A percentile compares a stretch with the other conserved stretches of the same genome.
phyloP scores from a whole-genome alignment of 2,113 vertebrate genomes.

The Rhodinocichla rosea region DNA sequence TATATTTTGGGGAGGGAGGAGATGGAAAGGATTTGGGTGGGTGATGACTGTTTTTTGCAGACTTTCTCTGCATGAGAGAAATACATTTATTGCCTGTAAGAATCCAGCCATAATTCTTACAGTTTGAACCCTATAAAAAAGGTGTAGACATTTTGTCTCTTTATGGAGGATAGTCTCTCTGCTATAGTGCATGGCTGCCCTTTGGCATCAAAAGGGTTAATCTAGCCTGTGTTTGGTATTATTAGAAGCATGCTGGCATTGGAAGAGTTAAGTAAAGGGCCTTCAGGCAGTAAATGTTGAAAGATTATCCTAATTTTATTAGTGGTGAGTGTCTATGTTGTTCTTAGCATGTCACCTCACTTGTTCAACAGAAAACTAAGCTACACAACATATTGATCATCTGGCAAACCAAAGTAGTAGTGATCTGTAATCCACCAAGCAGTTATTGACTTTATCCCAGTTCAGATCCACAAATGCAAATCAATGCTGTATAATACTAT shows the following conservation, averaged over 20 bases:
- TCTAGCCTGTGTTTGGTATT: neutral
- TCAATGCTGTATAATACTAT: conserved; percentile 69
- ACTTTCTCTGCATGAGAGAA: neutral
- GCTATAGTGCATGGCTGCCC: neutral
- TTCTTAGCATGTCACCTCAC: conserved; percentile 61
- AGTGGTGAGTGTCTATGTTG: conserved; percentile 51
- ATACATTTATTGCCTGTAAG: neutral
- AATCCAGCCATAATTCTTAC: neutral
- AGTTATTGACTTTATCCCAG: conserved; percentile 79
- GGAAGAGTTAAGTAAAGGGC: conserved; percentile 50
- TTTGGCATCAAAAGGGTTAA: conserved; percentile 20
- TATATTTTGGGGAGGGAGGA: neutral
- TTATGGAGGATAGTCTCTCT: neutral
- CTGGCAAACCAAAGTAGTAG: conserved; percentile 81
- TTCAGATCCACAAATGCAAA: conserved; percentile 77
- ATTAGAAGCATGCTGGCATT: conserved; percentile 12
- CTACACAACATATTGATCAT: conserved; percentile 82
- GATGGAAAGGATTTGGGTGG: neutral
- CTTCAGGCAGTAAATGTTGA: conserved; percentile 44
- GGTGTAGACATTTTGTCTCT: neutral
- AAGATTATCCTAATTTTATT: conserved; percentile 67
- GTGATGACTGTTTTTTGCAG: neutral
- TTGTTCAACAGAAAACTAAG: conserved; percentile 70
- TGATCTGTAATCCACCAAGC: conserved; percentile 82
- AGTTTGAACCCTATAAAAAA: neutral